Percentiles rank a stretch among this genome's conserved stretches.
Evolutionary conservation across 2,797 vertebrate genomes (phyloP).

Genomic region (Chaetophractus vellerosus): DNA sequence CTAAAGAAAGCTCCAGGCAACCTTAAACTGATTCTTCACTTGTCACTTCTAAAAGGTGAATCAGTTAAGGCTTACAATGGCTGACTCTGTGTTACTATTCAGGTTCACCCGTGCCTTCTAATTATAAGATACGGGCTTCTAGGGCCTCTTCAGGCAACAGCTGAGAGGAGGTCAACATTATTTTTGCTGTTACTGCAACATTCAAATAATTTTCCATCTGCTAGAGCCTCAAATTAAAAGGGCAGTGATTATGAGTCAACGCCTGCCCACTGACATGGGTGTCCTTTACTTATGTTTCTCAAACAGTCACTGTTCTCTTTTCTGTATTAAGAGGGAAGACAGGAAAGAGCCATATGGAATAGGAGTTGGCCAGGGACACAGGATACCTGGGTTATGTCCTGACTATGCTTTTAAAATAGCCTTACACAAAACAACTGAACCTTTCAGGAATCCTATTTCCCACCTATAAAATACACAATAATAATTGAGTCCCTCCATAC

Average conservation of each 20-base stretch:
- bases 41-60: constrained; percentile 90
- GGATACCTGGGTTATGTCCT: not conserved
- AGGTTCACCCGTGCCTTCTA: constrained; percentile 79
- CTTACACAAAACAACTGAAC: not conserved
- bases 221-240: constrained; percentile 70
- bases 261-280: not conserved
- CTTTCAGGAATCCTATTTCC: not conserved
- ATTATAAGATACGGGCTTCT: constrained; percentile 74
- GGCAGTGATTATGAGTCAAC: constrained; percentile 46
- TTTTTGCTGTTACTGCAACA: constrained; percentile 82
- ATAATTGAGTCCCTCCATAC: too few relatives aligned
- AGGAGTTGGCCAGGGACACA: not conserved
- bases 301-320: not conserved
- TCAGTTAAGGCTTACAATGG: constrained; percentile 86
- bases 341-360: not conserved
- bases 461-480: not conserved
- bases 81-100: constrained; percentile 83
- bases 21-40: constrained; percentile 87
- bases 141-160: constrained; percentile 71
- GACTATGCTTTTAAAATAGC: not conserved
- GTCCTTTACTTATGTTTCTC: not conserved
- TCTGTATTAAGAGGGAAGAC: not conserved
- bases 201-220: constrained; percentile 79
- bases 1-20: constrained; percentile 91
- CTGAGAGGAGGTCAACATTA: constrained; percentile 66